These are phyloP conservation scores for Microtus pennsylvanicus DNA, from an alignment of 2,113 vertebrate genomes.

Conservation along the genomic window DNA sequence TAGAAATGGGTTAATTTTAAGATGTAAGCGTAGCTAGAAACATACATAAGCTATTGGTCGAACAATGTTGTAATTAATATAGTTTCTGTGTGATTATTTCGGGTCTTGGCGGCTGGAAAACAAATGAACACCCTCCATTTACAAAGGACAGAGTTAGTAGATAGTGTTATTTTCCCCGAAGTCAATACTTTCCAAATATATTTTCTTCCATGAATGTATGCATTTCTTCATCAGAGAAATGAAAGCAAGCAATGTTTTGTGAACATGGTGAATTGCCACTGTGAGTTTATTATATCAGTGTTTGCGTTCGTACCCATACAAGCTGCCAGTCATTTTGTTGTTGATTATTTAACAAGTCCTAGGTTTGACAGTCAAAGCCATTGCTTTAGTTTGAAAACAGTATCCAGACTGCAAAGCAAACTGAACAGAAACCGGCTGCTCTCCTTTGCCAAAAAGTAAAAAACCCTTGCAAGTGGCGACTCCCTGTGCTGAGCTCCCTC, in stretches of 20 bases:
- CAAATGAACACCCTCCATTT: too few relatives aligned
- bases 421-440: slow-evolving; percentile 41
- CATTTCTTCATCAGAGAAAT: neutral
- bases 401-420: slow-evolving; percentile 63
- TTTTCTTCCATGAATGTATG: neutral
- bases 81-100: too few relatives aligned
- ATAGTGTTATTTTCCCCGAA: neutral
- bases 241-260: slow-evolving; percentile 13
- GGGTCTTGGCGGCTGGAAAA: too few relatives aligned
- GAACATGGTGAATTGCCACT: neutral
- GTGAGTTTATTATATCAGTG: slow-evolving; percentile 22
- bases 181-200: neutral
- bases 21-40: too few relatives aligned
- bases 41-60: too few relatives aligned
- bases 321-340: slow-evolving; percentile 45
- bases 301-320: slow-evolving; percentile 23
- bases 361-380: slow-evolving; percentile 45
- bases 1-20: too few relatives aligned
- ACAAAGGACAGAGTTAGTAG: neutral
- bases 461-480: slow-evolving; percentile 24
- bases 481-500: neutral
- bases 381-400: slow-evolving; percentile 63
- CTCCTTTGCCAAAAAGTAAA: slow-evolving; percentile 67
- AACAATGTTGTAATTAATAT: too few relatives aligned
- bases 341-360: slow-evolving; percentile 49